A percentile compares a stretch with the other conserved stretches of the same genome.
Evolutionary conservation across 2,113 vertebrate genomes (phyloP).

Genomic region (Pantherophis guttatus): DNA sequence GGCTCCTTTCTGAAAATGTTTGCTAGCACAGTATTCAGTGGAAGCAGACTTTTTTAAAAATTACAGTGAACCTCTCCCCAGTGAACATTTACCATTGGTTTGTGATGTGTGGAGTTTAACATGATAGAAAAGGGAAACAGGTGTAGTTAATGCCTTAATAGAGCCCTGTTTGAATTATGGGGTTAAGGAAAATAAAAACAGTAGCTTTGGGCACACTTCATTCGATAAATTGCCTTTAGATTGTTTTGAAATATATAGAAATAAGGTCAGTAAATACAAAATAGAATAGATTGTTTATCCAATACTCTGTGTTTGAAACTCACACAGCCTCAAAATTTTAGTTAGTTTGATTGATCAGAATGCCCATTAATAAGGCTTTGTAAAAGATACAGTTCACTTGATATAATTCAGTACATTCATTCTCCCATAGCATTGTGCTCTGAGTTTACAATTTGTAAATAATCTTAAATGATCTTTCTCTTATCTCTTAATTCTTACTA

Average conservation of each 20-base stretch:
- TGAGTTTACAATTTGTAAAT: not conserved
- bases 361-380: not conserved
- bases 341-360: not conserved
- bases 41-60: not conserved
- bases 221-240: not conserved
- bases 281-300: not conserved
- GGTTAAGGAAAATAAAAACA: not conserved
- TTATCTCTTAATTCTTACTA: not conserved
- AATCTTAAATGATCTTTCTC: not conserved
- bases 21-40: not conserved
- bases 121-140: not conserved
- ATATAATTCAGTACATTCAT: not conserved
- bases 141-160: not conserved
- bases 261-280: not conserved
- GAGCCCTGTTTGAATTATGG: not conserved
- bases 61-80: not conserved
- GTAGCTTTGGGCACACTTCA: not conserved
- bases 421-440: not conserved
- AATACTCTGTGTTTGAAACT: not conserved
- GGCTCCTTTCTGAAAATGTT: not conserved
- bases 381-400: not conserved
- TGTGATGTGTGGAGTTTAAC: not conserved
- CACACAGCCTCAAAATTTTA: not conserved
- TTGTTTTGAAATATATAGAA: not conserved
- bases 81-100: not conserved